phyloP scores from a whole-genome alignment of 2,888 invertebrate species.

The Periphyllus acericola region DNA sequence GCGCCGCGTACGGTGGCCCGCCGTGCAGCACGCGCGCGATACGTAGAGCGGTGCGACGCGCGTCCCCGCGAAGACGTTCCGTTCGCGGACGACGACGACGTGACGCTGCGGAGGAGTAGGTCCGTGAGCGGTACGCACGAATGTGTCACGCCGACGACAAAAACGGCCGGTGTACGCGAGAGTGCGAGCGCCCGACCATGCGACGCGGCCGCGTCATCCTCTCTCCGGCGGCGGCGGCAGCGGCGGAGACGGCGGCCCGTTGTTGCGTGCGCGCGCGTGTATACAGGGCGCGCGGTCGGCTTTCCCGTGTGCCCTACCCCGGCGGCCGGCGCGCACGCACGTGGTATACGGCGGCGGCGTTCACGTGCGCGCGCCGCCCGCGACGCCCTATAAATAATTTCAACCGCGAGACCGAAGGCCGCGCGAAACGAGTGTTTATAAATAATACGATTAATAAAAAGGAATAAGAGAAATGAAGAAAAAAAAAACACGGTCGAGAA shows the following conservation, averaged over 20 bases:
- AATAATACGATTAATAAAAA: constrained; percentile 37
- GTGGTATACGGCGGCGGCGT: constrained; percentile 23
- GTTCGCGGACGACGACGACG: background rate
- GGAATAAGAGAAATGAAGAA: background rate
- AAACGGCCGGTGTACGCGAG: too few relatives aligned
- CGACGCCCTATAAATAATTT: constrained; percentile 52
- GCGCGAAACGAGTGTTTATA: background rate
- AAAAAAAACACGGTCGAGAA: background rate
- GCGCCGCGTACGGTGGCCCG: background rate
- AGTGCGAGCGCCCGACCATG: background rate
- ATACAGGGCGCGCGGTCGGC: constrained; percentile 42
- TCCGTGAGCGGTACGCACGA: background rate
- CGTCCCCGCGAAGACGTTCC: background rate
- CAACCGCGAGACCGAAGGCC: constrained; percentile 45
- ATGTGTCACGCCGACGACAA: too few relatives aligned
- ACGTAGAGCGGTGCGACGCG: background rate
- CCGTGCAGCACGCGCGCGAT: background rate
- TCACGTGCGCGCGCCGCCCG: constrained; percentile 11
- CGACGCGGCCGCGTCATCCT: background rate
- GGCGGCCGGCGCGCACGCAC: background rate
- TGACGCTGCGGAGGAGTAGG: background rate
- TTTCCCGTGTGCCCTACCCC: background rate
- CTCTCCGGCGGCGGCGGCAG: background rate
- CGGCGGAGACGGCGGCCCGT: too few relatives aligned
- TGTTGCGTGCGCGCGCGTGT: constrained; percentile 2